phyloP scores from a whole-genome alignment of 2,797 vertebrate species.

The Gallinago stenura region DNA sequence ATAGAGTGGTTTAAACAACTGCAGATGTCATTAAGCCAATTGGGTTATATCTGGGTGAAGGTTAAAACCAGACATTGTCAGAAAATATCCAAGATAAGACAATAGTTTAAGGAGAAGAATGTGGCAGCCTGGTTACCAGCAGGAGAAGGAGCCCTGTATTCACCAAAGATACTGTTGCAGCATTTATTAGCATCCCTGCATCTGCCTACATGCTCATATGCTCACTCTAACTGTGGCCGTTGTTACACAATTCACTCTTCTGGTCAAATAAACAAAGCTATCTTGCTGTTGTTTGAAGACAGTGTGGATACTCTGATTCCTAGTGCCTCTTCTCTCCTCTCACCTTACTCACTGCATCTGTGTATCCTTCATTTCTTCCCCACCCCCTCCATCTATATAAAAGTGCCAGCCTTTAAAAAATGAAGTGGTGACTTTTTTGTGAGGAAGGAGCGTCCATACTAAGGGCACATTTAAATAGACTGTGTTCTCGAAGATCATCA shows the following conservation, averaged over 20 bases:
- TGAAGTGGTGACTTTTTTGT: background rate
- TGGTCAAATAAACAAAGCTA: background rate
- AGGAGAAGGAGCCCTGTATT: background rate
- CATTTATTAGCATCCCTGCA: background rate
- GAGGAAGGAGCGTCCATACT: background rate
- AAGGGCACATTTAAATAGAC: background rate
- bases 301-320: background rate
- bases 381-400: background rate
- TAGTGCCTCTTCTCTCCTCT: background rate
- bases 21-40: background rate
- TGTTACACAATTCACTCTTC: background rate
- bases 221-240: background rate
- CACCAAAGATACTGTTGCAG: background rate
- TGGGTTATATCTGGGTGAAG: background rate
- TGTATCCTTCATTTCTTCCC: background rate
- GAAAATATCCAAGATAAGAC: background rate
- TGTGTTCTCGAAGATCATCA: background rate
- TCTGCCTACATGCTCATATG: background rate
- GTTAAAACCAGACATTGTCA: background rate
- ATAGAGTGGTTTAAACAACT: background rate
- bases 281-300: background rate
- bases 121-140: background rate
- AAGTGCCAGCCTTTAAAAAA: background rate
- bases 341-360: background rate
- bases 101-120: background rate